phyloP scores from a whole-genome alignment of 2,113 vertebrate genomes.

The Macrotis lagotis region DNA sequence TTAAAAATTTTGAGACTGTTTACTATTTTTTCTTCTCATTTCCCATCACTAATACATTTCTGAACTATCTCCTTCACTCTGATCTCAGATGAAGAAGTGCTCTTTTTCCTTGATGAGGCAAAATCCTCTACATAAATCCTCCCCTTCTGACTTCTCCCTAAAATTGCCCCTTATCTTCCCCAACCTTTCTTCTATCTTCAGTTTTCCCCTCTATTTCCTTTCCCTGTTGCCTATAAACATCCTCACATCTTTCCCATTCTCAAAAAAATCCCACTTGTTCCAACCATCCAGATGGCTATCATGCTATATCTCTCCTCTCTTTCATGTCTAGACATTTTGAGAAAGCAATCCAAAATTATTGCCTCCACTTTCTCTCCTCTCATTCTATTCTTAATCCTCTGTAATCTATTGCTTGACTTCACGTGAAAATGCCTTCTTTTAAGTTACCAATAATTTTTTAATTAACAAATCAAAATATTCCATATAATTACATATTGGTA shows the following conservation, averaged over 20 bases:
- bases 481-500: too few species aligned
- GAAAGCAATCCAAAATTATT: too few species aligned
- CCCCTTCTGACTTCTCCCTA: neutral
- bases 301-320: too few species aligned
- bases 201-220: neutral
- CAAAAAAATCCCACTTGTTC: neutral
- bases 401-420: too few species aligned
- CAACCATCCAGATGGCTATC: too few species aligned
- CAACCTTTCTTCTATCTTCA: neutral
- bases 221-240: neutral
- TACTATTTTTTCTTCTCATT: neutral
- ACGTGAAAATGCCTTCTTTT: neutral
- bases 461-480: too few species aligned
- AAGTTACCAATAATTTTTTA: neutral
- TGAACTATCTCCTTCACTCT: neutral
- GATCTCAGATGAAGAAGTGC: neutral
- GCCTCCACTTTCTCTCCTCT: too few species aligned
- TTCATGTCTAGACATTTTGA: too few species aligned
- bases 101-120: neutral
- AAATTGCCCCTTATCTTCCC: neutral
- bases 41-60: neutral
- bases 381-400: too few species aligned
- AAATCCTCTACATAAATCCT: neutral
- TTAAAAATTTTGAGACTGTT: neutral
- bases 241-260: neutral